Evolutionary conservation across 1,140 invertebrate genomes (phyloP), one percentile per base, ranked within the genome.

Genomic region (Drosophila sulfurigaster): DNA sequence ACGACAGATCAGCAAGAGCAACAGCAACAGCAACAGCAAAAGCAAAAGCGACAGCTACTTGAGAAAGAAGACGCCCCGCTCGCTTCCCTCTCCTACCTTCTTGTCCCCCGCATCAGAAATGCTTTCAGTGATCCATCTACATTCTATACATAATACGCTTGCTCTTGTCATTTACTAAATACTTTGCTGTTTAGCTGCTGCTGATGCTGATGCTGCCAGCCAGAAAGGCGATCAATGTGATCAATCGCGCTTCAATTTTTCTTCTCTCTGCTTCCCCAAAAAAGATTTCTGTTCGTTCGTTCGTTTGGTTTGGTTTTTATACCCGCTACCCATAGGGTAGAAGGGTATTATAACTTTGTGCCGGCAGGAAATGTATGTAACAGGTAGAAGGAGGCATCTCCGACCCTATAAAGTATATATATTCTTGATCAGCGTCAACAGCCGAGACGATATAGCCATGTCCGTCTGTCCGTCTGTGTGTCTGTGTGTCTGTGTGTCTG

Each of bases 191-290:
- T 78, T 80, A 74, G 72, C 69, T 66, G 75, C 58, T 41, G 28
- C 16, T 20, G 16, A 0, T 20, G 20, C 20, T 20, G 20, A 20
- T 20, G 57, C 75, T 82, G 83, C 48, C 82, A 68, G 45, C 65
- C 51, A 77, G 20, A 25, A 25, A 25, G 70, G 67, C 80, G 80
- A 88, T 87, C 83, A 87, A 87, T 88, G 80, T 81, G 85, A 88
- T 88, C 83, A 88, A 88, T 88, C 83, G 83, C 67, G 80, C 83
- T 88, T 88, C 85, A 88, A 89, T 88, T 88, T 83, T 89, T 88
- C 67, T 32, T 32, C 11, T 5, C 45, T 11, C 32, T 52, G 57
- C 69, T 78, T 58, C 63, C 69, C 43, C 32, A 59, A 30, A 78
- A 68, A 4, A 77, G 58, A 79, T 77, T 45, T 81, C 66, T 62